A percentile compares a stretch with the other conserved stretches of the same genome.
Evolutionary conservation across 2,888 invertebrate species (phyloP).

Genomic region (Boloria selene): DNA sequence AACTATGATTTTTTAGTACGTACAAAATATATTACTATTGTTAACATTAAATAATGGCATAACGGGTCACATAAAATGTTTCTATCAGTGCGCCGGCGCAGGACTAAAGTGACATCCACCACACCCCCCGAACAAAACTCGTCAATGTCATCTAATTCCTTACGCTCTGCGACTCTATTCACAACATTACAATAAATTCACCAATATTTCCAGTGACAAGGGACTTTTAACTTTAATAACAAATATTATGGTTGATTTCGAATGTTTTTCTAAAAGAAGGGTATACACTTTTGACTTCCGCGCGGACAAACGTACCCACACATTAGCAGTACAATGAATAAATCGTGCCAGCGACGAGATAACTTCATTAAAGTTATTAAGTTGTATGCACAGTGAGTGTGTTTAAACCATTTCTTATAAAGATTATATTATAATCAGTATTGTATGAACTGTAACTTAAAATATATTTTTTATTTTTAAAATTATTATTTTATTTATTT

Average conservation of each 20-base stretch:
- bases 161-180: constrained; percentile 73
- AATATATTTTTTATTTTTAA: too few species aligned
- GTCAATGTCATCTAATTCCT: constrained; percentile 79
- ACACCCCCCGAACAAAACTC: constrained; percentile 53
- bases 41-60: constrained; percentile 6
- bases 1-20: too few species aligned
- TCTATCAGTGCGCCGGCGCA: constrained; percentile 32
- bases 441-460: neutral
- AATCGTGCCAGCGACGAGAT: constrained; percentile 57
- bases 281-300: constrained; percentile 60
- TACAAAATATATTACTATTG: constrained; percentile 1
- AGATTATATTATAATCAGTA: neutral
- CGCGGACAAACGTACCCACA: constrained; percentile 71
- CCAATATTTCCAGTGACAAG: neutral
- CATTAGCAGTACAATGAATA: constrained; percentile 66
- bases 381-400: constrained; percentile 31
- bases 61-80: constrained; percentile 25
- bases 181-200: constrained; percentile 54
- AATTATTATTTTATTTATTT: too few species aligned
- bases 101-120: constrained; percentile 49
- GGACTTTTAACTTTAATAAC: constrained; percentile 35
- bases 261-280: constrained; percentile 37
- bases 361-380: constrained; percentile 55
- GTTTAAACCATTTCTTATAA: neutral
- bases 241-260: constrained; percentile 26